These are phyloP conservation scores for Brachylomia viminalis DNA, from an alignment of 2,888 invertebrate genomes.

Conservation along the genomic window DNA sequence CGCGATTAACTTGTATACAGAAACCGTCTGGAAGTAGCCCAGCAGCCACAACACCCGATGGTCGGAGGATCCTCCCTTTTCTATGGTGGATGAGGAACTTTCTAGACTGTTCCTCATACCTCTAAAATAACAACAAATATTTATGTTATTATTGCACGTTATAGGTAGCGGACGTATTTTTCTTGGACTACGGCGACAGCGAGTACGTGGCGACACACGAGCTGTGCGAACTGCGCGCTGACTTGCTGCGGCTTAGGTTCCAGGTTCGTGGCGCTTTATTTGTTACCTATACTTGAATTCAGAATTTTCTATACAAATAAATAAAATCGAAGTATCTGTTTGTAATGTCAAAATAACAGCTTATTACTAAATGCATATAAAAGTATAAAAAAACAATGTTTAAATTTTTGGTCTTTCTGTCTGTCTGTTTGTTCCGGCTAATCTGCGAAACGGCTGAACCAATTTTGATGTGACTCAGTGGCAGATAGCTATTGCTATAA, in stretches of 20 bases:
- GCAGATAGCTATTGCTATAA: too few relatives aligned
- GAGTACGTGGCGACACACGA: slow-evolving; percentile 92
- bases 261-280: slow-evolving; percentile 74
- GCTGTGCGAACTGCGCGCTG: slow-evolving; percentile 93
- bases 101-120: background rate
- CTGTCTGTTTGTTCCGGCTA: too few relatives aligned
- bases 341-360: too few relatives aligned
- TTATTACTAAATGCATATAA: too few relatives aligned
- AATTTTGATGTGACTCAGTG: too few relatives aligned
- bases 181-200: slow-evolving; percentile 97
- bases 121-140: background rate
- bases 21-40: background rate
- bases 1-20: background rate
- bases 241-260: slow-evolving; percentile 93
- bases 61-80: background rate
- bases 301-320: too few relatives aligned
- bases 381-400: too few relatives aligned
- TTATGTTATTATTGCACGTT: background rate
- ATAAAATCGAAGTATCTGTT: too few relatives aligned
- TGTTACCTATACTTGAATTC: background rate
- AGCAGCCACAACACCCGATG: background rate
- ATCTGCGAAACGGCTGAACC: too few relatives aligned
- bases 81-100: background rate
- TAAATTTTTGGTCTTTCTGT: too few relatives aligned
- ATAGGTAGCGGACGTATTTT: slow-evolving; percentile 93